Evolutionary conservation across 2,797 vertebrate genomes (phyloP).

Genomic region (Capromys pilorides): DNA sequence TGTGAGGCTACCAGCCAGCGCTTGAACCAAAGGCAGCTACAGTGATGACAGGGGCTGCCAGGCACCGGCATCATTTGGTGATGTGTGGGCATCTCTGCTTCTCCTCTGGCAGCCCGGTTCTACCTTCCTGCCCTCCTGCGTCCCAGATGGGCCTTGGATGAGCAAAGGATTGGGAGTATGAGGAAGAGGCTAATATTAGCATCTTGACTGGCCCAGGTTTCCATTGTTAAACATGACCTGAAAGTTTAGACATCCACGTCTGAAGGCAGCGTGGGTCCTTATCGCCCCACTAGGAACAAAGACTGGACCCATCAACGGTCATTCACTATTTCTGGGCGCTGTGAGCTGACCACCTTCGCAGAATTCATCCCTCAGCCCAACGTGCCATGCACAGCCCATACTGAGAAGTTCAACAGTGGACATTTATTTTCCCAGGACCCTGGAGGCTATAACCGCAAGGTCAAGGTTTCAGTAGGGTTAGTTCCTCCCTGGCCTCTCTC

Average conservation of each 20-base stretch:
- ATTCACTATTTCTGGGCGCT: neutral
- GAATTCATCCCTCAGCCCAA: neutral
- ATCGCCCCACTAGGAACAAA: neutral
- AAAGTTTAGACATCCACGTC: neutral
- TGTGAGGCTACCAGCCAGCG: neutral
- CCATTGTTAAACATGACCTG: neutral
- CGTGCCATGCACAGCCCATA: accelerated
- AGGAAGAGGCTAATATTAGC: neutral
- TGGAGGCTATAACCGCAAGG: neutral
- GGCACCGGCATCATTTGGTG: neutral
- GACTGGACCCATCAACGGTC: neutral
- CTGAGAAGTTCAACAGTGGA: neutral
- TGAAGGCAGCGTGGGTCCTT: neutral
- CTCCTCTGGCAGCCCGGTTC: neutral
- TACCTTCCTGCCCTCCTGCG: too few species aligned
- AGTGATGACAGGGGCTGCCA: neutral
- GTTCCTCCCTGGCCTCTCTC: neutral
- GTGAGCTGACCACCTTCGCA: neutral
- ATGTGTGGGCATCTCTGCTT: neutral
- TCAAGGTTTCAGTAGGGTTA: too few species aligned
- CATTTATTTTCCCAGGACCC: too few species aligned
- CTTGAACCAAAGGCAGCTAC: neutral
- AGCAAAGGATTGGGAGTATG: neutral
- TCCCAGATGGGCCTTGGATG: neutral
- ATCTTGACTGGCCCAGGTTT: neutral